Evolutionary conservation across 64 coral and sea anemone species (phyloP).

Genomic region (Montipora capricornis): DNA sequence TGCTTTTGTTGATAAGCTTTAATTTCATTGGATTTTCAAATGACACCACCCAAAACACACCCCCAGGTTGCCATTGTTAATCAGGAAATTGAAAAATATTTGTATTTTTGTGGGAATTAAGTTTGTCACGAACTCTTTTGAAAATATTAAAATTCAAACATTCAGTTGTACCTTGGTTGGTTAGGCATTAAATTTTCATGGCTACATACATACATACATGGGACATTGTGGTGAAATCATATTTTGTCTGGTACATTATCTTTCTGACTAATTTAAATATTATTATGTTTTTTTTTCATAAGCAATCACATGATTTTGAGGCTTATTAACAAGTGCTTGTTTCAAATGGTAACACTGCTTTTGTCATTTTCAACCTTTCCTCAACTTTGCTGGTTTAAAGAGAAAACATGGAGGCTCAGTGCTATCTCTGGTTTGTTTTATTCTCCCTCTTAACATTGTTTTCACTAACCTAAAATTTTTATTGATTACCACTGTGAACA

Average conservation of each 20-base stretch:
- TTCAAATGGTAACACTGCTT: no score
- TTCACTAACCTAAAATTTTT: no score
- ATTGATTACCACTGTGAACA: no score
- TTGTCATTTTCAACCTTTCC: no score
- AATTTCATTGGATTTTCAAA: constrained; percentile 14
- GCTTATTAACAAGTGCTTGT: no score
- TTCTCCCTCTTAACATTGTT: no score
- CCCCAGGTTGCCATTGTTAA: not conserved
- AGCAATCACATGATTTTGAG: no score
- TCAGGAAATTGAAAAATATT: not conserved
- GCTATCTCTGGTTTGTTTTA: no score
- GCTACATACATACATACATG: not conserved
- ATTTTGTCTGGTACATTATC: not conserved
- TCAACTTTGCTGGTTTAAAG: no score
- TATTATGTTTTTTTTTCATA: no score
- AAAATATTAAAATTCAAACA: not conserved
- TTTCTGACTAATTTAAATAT: not conserved
- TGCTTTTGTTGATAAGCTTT: not conserved
- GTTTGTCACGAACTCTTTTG: no score
- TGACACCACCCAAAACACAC: constrained; percentile 40
- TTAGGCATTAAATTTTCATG: not conserved
- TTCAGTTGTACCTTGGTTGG: not conserved
- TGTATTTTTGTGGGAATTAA: not conserved
- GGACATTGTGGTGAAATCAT: not conserved
- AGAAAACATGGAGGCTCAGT: no score